phyloP scores from a whole-genome alignment of 2,113 vertebrate genomes.

The Scomber scombrus region DNA sequence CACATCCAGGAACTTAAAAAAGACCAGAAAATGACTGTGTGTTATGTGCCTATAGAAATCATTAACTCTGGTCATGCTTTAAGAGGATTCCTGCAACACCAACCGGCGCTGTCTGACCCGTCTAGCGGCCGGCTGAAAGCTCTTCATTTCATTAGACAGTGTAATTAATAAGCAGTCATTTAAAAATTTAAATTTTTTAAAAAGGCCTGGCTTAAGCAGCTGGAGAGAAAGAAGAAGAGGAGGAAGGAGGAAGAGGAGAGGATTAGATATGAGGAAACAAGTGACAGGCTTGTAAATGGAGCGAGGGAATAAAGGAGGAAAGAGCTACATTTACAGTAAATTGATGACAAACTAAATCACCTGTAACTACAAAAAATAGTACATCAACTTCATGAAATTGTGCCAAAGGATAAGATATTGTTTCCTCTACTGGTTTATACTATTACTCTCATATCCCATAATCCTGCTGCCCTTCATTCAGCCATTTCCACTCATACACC shows the following conservation, averaged over 20 bases:
- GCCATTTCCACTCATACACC: neutral
- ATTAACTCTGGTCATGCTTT: slow-evolving; percentile 43
- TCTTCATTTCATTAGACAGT: slow-evolving; percentile 51
- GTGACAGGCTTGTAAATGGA: neutral
- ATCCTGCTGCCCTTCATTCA: neutral
- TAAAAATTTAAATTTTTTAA: neutral
- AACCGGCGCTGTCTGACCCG: slow-evolving; percentile 5
- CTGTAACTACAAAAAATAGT: too few species aligned
- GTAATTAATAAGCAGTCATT: slow-evolving; percentile 45
- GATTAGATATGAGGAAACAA: neutral
- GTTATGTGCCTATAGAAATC: slow-evolving; percentile 16
- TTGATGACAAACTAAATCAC: neutral
- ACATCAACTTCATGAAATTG: too few species aligned
- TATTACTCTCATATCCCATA: neutral
- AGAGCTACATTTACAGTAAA: neutral
- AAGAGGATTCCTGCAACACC: slow-evolving; percentile 30
- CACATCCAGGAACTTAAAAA: too few species aligned
- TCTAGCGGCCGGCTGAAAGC: slow-evolving; percentile 16
- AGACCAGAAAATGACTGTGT: too few species aligned
- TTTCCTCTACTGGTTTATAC: neutral
- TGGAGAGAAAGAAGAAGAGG: neutral
- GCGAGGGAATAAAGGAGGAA: neutral
- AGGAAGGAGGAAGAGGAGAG: neutral
- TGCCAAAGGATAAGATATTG: too few species aligned
- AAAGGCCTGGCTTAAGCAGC: slow-evolving; percentile 2